Evolutionary conservation across 2,797 vertebrate species (phyloP), one percentile per base, ranked within the genome.

Genomic region (Melanotaenia nigrans): DNA sequence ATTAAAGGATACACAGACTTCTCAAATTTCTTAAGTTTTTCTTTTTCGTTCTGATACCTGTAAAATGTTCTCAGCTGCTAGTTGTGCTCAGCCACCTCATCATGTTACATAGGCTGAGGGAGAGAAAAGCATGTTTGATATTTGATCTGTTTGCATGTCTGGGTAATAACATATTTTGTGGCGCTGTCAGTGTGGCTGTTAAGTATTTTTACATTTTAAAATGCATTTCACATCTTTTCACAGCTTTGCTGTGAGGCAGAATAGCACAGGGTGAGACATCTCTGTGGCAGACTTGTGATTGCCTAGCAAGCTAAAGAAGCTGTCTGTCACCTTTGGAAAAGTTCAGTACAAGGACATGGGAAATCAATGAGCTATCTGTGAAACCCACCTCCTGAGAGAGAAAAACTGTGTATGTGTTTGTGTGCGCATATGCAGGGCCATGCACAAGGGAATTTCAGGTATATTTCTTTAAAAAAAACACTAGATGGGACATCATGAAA

Each of bases 281-380:
- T 81, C 85, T 0, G 32, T 84, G 73, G 88, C 79, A 72, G 74
- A 81, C 62, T 75, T 81, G 71, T 84, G 89, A 89, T 92, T 88
- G 80, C 81, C 67, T 68, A 68, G 77, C 83, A 80, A 77, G 83
- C 67, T 77, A 33, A 65, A 78, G 80, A 75, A 87, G 83, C 77
- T 88, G 89, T 90, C 87, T 89, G 89, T 91, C 90, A 90, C 88
- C 85, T 90, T 90, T 82, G 85, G 83, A 92, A 87, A 91, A 88
- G 86, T 92, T 92, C 90, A 88, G 68, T 70, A 79, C 86, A 93
- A 93, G 91, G 92, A 93, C 93, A 87, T 65, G 69, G 76, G 75
- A 90, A 93, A 94, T 93, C 92, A 90, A 90, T 93, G 89, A 82
- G 81, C 64, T 89, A 81, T 86, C 88, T 84, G 85, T 89, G 85